phyloP scores from a whole-genome alignment of 1,140 invertebrate species.

The Epicauta chinensis region DNA sequence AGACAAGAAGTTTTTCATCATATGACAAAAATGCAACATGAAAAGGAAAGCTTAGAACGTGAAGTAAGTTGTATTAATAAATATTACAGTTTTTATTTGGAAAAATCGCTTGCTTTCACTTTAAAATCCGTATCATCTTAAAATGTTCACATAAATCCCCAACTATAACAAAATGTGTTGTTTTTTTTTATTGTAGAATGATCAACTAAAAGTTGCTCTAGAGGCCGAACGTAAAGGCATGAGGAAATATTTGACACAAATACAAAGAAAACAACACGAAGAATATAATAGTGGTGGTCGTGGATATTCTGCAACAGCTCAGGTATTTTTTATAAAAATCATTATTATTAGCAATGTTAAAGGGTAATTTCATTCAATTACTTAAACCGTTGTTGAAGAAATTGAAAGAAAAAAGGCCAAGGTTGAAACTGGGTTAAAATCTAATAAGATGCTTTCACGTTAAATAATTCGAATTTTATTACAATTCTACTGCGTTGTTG shows the following conservation, averaged over 20 bases:
- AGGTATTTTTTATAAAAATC: constrained; percentile 15
- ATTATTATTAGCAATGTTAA: not conserved
- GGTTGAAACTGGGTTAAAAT: constrained; percentile 8
- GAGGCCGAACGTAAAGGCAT: constrained; percentile 46
- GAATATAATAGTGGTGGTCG: constrained; percentile 23
- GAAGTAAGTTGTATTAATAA: constrained; percentile 44
- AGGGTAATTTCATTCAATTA: constrained; percentile 2
- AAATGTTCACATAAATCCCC: no score
- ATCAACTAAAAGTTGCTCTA: constrained; percentile 47
- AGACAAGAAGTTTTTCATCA: constrained; percentile 53
- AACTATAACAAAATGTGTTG: not conserved
- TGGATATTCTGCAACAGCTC: no score
- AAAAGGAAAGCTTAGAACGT: constrained; percentile 52
- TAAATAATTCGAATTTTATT: no score
- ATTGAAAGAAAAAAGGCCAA: constrained; percentile 6
- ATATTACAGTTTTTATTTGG: not conserved
- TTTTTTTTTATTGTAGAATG: constrained; percentile 43
- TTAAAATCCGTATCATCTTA: not conserved
- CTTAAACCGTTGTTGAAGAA: constrained; percentile 1
- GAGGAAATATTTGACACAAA: constrained; percentile 21
- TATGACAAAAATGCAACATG: constrained; percentile 52
- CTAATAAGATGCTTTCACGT: constrained; percentile 9
- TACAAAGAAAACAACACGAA: constrained; percentile 25
- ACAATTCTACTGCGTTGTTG: no score
- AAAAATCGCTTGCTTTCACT: constrained; percentile 1